Conservation (phyloP, 2,888 invertebrate species). For the Eutolmus rufibarbis region DNA sequence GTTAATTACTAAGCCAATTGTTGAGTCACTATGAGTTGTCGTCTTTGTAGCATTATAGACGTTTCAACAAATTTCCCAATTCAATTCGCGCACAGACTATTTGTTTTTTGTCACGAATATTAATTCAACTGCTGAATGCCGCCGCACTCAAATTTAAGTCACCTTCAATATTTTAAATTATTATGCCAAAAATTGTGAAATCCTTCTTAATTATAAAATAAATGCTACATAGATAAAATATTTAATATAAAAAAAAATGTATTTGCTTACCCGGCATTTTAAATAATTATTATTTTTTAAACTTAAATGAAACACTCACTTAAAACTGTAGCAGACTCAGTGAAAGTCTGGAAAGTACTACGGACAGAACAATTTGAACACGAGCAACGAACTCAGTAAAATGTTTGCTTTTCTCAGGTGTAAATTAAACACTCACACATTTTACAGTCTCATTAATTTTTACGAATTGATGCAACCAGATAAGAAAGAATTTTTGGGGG, state of each 20-base stretch:
- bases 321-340: background rate
- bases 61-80: background rate
- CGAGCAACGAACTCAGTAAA: background rate
- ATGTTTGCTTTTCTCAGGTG: background rate
- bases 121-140: background rate
- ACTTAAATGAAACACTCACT: background rate
- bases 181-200: background rate
- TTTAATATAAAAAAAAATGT: background rate
- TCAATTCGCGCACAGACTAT: background rate
- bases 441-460: background rate
- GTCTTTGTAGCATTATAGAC: background rate
- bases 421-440: background rate
- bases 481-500: background rate
- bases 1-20: background rate
- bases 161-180: background rate
- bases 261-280: background rate
- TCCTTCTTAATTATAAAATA: background rate
- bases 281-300: background rate
- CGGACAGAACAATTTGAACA: background rate
- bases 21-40: background rate
- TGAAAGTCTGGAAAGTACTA: background rate
- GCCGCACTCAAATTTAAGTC: background rate
- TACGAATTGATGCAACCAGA: background rate
- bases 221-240: background rate
- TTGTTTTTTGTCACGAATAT: background rate